Conservation (phyloP, 2,888 invertebrate species). For the Stenchaetothrips biformis region DNA sequence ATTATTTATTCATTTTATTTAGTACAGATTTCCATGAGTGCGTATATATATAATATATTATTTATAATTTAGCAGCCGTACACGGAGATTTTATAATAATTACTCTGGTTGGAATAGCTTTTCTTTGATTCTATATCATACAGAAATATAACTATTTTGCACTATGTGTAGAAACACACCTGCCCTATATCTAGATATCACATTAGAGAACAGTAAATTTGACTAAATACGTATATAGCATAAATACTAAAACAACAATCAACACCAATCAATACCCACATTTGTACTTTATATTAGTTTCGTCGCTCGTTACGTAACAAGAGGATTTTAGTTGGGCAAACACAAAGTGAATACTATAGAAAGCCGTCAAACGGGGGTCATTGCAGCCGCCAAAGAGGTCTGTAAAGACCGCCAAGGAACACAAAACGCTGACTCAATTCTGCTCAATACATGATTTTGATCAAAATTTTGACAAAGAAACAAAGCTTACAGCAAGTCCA, state of each 20-base stretch:
- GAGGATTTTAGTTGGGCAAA: no score
- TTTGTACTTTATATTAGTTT: conserved; percentile 3
- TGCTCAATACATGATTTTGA: not conserved
- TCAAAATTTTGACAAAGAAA: not conserved
- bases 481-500: no score
- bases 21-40: not conserved
- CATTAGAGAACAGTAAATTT: conserved; percentile 9
- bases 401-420: no score
- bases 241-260: not conserved
- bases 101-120: no score
- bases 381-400: no score
- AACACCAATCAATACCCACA: conserved; percentile 5
- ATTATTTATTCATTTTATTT: no score
- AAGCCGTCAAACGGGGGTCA: no score
- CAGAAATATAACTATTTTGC: not conserved
- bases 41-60: not conserved
- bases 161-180: not conserved
- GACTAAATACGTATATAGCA: not conserved
- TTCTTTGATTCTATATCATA: no score
- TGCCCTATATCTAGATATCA: not conserved
- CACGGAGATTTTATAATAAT: no score
- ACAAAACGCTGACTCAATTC: no score
- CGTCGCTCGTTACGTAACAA: no score
- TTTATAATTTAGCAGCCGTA: not conserved
- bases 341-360: no score